Conservation (phyloP, 1,140 invertebrate genomes). For the Saccostrea cuccullata region DNA sequence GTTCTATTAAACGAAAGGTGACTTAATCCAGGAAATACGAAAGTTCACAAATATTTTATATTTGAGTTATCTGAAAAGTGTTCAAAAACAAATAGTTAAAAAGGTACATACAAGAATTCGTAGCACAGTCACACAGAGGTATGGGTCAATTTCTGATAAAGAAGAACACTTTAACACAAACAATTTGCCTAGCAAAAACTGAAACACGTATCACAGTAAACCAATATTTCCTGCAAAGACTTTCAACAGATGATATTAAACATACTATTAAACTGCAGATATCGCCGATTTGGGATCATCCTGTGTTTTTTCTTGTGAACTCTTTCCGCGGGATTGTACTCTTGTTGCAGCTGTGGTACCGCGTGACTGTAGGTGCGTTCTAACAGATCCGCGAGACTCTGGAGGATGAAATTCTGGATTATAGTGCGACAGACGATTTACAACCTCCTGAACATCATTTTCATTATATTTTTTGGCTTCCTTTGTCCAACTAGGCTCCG, state of each 20-base stretch:
- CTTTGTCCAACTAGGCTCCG: background rate
- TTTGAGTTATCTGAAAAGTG: too few species aligned
- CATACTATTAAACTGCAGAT: background rate
- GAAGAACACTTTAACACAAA: background rate
- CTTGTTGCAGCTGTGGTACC: conserved; percentile 12
- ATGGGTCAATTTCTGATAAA: background rate
- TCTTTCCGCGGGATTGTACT: background rate
- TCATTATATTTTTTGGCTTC: conserved; percentile 7
- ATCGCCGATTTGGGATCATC: background rate
- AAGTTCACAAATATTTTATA: too few species aligned
- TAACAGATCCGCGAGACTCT: conserved; percentile 5
- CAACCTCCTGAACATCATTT: background rate
- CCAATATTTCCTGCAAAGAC: background rate
- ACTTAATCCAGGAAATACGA: too few species aligned
- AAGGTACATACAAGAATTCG: too few species aligned
- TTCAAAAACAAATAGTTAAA: too few species aligned
- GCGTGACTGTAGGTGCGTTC: conserved; percentile 17
- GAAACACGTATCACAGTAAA: background rate
- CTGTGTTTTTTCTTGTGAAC: background rate
- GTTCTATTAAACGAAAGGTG: too few species aligned
- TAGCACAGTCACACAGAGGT: too few species aligned
- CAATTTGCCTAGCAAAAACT: background rate
- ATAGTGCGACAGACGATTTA: conserved; percentile 20
- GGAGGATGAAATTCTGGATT: conserved; percentile 4
- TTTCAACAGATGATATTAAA: background rate